Base-by-base conservation (phyloP, 30 jellyfish, hydroid and myxozoan species). In the Hydractinia echinata region DNA sequence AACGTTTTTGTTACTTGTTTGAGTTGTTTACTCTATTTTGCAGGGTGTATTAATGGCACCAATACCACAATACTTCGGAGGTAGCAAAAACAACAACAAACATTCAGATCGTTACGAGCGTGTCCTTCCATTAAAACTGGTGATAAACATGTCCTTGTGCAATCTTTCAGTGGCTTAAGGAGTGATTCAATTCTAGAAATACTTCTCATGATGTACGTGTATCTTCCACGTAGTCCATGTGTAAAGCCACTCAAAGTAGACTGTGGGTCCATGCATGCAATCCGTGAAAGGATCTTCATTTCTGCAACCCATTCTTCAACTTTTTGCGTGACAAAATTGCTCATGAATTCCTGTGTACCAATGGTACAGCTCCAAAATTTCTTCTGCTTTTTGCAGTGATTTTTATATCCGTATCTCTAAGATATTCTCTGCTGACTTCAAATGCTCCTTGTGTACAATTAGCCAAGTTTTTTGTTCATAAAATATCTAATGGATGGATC, bases 41-140 rank as follows among this genome's bases (percentile, higher is more conserved):
- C 68, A 9, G 13, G 10, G 68, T n/a, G 10, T 56, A 56, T 56
- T 56, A n/a, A 56, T 56, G n/a, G n/a, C 68, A 56, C 68, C 68
- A 9, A 56, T 56, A 56, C 68, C 68, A 56, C 68, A 10, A 56
- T 56, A 56, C n/a, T 56, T 56, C 10, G 68, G n/a, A n/a, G 68
- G 13, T n/a, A 56, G n/a, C 10, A n/a, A n/a, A n/a, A 9, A 56
- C 68, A 56, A 56, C 68, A 56, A 56, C n/a, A 56, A n/a, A 9
- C 68, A n/a, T 56, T 56, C 68, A n/a, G 10, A 10, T 56, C 68
- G n/a, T 56, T 56, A n/a, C 68, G n/a, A 9, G 10, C n/a, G 68
- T 56, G 68, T 56, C 68, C 68, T 56, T 56, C 68, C 68, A 56
- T 56, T 56, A 56, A 56, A 56, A n/a, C n/a, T 9, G 68, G 68